phyloP scores from a whole-genome alignment of 37 sponge, comb jelly and placozoan species.

The Haliclona indistincta region DNA sequence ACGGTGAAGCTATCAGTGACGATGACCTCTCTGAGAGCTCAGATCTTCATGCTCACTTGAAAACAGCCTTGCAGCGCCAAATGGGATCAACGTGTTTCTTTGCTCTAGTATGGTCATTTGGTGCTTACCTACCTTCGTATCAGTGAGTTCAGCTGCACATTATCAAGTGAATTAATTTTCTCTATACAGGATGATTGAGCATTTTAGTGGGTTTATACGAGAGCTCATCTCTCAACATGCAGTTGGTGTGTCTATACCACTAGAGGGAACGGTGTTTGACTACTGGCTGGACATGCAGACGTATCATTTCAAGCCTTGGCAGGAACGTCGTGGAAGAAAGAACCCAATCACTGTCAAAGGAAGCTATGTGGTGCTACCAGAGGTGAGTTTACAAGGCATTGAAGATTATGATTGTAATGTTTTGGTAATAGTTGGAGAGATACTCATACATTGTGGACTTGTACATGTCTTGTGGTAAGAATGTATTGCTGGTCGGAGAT shows the following conservation, averaged over 20 bases:
- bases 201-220: background rate
- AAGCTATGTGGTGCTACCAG: constrained; percentile 46
- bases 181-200: too few relatives aligned
- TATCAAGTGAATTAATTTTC: too few relatives aligned
- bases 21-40: constrained; percentile 26
- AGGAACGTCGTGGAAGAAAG: constrained; percentile 14
- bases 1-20: background rate
- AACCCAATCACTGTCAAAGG: background rate
- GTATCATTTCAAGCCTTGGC: constrained; percentile 61
- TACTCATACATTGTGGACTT: constrained; percentile 46
- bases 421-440: constrained; percentile 35
- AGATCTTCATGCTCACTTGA: constrained; percentile 21
- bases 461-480: constrained; percentile 55
- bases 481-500: constrained; percentile 63
- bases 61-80: constrained; percentile 20
- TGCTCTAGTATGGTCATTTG: constrained; percentile 69
- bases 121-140: constrained; percentile 46
- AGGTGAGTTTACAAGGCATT: constrained; percentile 24
- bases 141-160: background rate
- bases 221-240: background rate
- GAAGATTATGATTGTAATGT: background rate
- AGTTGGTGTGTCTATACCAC: constrained; percentile 27
- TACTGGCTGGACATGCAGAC: constrained; percentile 60
- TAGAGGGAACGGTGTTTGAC: constrained; percentile 62
- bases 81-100: constrained; percentile 31